Evolutionary conservation across 1,140 invertebrate species (phyloP).

Genomic region (Drosophila parabipectinata): DNA sequence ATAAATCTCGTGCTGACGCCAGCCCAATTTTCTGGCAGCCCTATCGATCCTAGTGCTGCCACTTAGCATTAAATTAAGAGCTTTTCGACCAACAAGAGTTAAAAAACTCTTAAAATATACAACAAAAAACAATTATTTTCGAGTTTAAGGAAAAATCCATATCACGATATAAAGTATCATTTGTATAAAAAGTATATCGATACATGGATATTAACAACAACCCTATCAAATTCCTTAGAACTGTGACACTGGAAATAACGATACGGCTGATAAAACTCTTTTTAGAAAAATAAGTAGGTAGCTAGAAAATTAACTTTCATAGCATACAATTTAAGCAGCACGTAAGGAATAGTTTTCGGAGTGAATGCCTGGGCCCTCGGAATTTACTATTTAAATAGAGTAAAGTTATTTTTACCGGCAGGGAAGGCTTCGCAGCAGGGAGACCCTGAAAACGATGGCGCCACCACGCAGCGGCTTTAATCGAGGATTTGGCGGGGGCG

Average conservation of each 20-base stretch:
- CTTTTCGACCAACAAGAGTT: no score
- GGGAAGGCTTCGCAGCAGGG: conserved; percentile 3
- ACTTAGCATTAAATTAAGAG: no score
- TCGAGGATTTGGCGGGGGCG: conserved; percentile 40
- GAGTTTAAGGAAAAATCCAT: no score
- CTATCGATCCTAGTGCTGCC: no score
- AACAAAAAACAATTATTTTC: no score
- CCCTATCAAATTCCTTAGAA: neutral
- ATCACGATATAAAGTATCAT: no score
- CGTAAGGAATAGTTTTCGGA: neutral
- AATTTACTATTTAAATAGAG: neutral
- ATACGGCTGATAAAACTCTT: neutral
- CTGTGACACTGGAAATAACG: neutral
- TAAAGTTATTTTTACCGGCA: conserved; percentile 26
- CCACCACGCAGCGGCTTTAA: conserved; percentile 24
- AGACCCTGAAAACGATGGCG: conserved; percentile 12
- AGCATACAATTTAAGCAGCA: neutral
- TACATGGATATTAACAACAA: no score
- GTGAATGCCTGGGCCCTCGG: neutral
- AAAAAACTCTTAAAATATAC: no score
- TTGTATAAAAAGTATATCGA: no score
- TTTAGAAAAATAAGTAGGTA: neutral
- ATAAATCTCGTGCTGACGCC: no score
- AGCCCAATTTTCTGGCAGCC: no score
- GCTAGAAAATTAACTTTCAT: neutral